Percentiles rank a stretch among this genome's conserved stretches.
Evolutionary conservation across 2,113 vertebrate species (phyloP).

Genomic region (Hylia prasina): DNA sequence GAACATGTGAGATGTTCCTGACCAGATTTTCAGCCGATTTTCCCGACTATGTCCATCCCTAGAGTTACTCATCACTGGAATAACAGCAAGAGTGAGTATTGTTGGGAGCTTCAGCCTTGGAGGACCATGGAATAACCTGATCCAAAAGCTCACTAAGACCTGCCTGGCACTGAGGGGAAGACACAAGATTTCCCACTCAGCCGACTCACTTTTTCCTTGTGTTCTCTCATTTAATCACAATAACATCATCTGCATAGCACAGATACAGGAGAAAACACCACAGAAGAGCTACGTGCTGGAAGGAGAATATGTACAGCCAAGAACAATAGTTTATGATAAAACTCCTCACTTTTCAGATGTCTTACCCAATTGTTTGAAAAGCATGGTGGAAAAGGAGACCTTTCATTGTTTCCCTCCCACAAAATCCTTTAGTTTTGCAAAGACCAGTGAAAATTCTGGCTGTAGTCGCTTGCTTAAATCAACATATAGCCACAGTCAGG

Average conservation of each 20-base stretch:
- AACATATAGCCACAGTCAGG: not conserved
- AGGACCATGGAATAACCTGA: not conserved
- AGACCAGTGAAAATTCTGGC: not conserved
- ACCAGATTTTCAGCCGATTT: not conserved
- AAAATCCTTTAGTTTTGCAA: not conserved
- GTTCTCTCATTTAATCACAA: not conserved
- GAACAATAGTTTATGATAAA: not conserved
- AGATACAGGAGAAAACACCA: not conserved
- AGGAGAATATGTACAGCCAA: not conserved
- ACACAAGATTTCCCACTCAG: not conserved
- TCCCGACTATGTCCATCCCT: accelerated
- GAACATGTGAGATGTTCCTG: not conserved
- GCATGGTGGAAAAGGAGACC: not conserved
- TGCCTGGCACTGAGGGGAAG: not conserved
- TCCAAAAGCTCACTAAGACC: not conserved
- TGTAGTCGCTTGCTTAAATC: not conserved
- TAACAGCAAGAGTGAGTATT: not conserved
- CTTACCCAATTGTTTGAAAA: not conserved
- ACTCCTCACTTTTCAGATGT: not conserved
- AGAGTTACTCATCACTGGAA: not conserved
- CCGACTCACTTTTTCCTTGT: not conserved
- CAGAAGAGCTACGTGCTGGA: not conserved
- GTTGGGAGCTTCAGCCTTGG: not conserved
- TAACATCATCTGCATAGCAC: not conserved
- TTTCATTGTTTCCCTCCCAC: not conserved